Conservation (phyloP, 2,113 vertebrate species). For the Peromyscus maniculatus region DNA sequence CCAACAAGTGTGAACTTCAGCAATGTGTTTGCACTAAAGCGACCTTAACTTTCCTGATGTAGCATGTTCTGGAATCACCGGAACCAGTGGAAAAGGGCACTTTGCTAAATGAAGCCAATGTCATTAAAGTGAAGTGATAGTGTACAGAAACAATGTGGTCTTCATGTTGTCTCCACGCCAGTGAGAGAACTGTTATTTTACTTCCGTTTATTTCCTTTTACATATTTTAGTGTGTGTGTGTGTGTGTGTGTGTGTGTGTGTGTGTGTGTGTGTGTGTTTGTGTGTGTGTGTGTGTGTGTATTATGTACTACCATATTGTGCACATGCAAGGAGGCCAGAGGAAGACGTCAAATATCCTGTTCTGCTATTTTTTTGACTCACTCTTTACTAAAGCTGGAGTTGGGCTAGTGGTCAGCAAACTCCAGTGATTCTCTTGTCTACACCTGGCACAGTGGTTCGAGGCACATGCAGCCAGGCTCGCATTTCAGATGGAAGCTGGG, state of each 20-base stretch:
- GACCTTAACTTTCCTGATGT: not conserved
- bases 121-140: conserved; percentile 14
- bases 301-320: not conserved
- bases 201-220: not conserved
- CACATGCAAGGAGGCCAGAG: too few species aligned
- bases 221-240: not conserved
- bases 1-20: not conserved
- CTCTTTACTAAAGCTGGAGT: not conserved
- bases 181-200: conserved; percentile 9
- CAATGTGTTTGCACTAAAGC: not conserved
- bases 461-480: not conserved
- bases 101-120: conserved; percentile 47
- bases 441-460: not conserved
- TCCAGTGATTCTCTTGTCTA: not conserved
- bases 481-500: too few species aligned
- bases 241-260: not conserved
- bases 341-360: too few species aligned
- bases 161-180: not conserved
- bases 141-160: conserved; percentile 16
- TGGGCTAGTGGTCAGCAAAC: not conserved
- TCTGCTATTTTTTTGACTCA: not conserved
- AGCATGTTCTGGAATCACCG: not conserved
- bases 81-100: conserved; percentile 16
- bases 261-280: not conserved
- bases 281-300: not conserved